Evolutionary conservation across 2,888 invertebrate genomes (phyloP).

Genomic region (Pachydiplax longipennis): DNA sequence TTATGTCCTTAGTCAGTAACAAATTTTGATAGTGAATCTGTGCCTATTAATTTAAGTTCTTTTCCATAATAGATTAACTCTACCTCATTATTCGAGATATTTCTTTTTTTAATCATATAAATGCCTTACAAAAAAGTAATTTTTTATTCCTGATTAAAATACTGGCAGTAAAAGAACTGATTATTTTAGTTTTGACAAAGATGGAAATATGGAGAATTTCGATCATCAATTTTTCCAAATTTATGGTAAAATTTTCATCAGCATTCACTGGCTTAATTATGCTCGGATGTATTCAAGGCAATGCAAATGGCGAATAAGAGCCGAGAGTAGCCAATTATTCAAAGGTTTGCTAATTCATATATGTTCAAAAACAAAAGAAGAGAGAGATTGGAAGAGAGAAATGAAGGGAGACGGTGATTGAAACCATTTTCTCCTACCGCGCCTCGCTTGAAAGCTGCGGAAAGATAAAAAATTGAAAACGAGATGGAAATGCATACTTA

Average conservation of each 20-base stretch:
- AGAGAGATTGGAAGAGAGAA: not conserved
- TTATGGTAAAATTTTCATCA: no score
- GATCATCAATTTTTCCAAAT: no score
- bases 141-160: not conserved
- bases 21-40: no score
- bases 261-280: no score
- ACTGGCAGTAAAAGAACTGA: not conserved
- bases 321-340: not conserved
- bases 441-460: not conserved
- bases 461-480: not conserved
- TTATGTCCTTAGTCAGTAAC: no score
- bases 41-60: no score
- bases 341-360: not conserved
- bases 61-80: no score
- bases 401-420: not conserved
- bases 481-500: slow-evolving; percentile 24
- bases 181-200: no score
- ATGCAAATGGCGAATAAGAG: not conserved
- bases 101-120: no score
- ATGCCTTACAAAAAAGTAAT: not conserved
- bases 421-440: not conserved
- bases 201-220: no score
- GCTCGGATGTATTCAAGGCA: no score
- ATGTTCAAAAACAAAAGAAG: not conserved
- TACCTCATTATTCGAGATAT: no score